Conservation (phyloP, 92 coral and sea anemone genomes). For the Galaxea fascicularis region DNA sequence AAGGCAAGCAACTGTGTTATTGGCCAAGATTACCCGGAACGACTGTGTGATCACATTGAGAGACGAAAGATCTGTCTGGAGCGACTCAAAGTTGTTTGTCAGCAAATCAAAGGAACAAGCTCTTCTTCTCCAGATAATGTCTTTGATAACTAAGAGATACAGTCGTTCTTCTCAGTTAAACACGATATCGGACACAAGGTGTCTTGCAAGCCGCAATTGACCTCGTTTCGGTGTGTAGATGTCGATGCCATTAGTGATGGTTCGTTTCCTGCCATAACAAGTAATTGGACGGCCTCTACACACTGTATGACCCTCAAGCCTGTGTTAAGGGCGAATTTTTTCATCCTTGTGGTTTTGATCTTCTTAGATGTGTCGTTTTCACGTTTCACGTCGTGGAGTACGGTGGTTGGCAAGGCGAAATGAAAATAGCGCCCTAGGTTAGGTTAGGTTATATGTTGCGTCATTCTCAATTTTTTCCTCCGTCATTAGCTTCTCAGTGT, state of each 20-base stretch:
- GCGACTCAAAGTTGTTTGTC: constrained; percentile 71
- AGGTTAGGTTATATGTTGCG: neutral
- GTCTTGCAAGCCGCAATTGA: neutral
- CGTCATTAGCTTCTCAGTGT: too few species aligned
- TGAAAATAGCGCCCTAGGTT: neutral
- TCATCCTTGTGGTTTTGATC: neutral
- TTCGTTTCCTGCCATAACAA: too few species aligned
- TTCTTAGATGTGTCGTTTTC: neutral
- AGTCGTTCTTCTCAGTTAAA: too few species aligned
- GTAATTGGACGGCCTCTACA: too few species aligned
- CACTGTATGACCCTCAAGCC: too few species aligned
- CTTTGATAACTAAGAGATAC: neutral
- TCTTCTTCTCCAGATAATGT: neutral
- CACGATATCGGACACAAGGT: too few species aligned
- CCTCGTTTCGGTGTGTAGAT: too few species aligned
- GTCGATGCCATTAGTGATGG: too few species aligned
- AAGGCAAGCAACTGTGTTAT: constrained; percentile 80
- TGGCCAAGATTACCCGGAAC: constrained; percentile 87
- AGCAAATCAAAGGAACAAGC: constrained; percentile 44
- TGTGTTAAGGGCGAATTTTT: neutral
- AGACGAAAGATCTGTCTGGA: constrained; percentile 74
- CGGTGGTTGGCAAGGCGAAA: neutral
- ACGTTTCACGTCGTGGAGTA: neutral
- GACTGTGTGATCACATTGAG: constrained; percentile 73
- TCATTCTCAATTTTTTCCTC: neutral